Evolutionary conservation across 2,113 vertebrate genomes (phyloP).

Genomic region (Pogonocichla stellata): DNA sequence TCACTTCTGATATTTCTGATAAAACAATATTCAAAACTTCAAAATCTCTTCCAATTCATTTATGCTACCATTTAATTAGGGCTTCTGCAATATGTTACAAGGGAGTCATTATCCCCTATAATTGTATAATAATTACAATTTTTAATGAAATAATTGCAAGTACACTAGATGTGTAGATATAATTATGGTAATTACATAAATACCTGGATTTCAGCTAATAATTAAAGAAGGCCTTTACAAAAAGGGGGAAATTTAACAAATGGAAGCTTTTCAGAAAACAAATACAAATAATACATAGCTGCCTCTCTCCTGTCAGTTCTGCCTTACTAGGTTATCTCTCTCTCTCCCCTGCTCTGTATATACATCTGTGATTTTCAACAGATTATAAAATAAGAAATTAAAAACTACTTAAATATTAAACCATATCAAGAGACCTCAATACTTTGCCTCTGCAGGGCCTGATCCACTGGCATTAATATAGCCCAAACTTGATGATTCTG

Average conservation of each 20-base stretch:
- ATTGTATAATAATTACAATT: constrained; percentile 70
- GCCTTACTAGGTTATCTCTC: background rate
- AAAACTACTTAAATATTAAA: background rate
- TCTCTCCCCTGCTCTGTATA: background rate
- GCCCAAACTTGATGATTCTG: background rate
- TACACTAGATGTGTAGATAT: constrained; percentile 63
- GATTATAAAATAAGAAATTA: background rate
- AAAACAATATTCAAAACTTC: constrained; percentile 66
- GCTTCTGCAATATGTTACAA: constrained; percentile 65
- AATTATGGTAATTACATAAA: constrained; percentile 74
- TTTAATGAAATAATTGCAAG: constrained; percentile 70
- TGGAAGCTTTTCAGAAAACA: constrained; percentile 46
- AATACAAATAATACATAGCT: constrained; percentile 34
- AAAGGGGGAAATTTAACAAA: constrained; percentile 57
- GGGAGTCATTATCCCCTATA: constrained; percentile 65
- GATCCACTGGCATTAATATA: background rate
- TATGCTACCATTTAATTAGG: constrained; percentile 62
- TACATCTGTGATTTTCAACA: background rate
- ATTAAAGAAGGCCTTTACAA: constrained; percentile 63
- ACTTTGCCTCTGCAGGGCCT: background rate
- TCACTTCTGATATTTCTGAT: constrained; percentile 68
- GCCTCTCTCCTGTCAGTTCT: background rate
- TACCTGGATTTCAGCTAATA: constrained; percentile 70
- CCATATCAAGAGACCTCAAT: background rate
- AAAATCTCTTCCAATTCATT: constrained; percentile 54